Conservation (phyloP, 1,140 invertebrate genomes). For the Choristoneura fumiferana region DNA sequence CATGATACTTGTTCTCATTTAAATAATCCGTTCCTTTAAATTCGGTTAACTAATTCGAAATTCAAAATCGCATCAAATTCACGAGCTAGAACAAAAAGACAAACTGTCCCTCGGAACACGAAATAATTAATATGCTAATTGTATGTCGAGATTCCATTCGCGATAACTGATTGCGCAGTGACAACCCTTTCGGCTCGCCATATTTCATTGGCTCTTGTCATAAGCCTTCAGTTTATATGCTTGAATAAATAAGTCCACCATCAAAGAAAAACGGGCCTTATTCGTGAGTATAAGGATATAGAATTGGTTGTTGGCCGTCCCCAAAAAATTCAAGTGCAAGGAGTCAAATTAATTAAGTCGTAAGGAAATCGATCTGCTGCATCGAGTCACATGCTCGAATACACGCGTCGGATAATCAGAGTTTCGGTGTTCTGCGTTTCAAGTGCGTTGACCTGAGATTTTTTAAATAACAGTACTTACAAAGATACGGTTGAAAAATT, state of each 20-base stretch:
- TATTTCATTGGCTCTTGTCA: constrained; percentile 41
- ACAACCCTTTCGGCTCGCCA: constrained; percentile 38
- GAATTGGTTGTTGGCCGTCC: neutral
- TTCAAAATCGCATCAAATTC: constrained; percentile 3
- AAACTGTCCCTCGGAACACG: constrained; percentile 24
- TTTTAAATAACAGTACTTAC: neutral
- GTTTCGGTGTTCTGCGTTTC: constrained; percentile 26
- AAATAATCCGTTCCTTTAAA: no score
- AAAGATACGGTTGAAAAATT: no score
- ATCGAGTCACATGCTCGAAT: constrained; percentile 41
- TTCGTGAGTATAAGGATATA: neutral
- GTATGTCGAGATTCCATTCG: constrained; percentile 34
- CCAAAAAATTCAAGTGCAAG: constrained; percentile 34
- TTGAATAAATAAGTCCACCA: constrained; percentile 25
- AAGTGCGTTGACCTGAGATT: constrained; percentile 28
- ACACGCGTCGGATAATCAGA: constrained; percentile 29
- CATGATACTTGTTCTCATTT: no score
- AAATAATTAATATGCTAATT: constrained; percentile 53
- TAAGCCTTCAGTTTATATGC: constrained; percentile 36
- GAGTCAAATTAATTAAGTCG: constrained; percentile 54
- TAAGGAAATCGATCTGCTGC: constrained; percentile 46
- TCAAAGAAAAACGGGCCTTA: constrained; percentile 1
- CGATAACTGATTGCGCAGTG: constrained; percentile 39
- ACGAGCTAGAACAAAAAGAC: constrained; percentile 11
- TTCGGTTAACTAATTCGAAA: neutral